Evolutionary conservation across 2,888 invertebrate genomes (phyloP).

Genomic region (Pammene aurita): DNA sequence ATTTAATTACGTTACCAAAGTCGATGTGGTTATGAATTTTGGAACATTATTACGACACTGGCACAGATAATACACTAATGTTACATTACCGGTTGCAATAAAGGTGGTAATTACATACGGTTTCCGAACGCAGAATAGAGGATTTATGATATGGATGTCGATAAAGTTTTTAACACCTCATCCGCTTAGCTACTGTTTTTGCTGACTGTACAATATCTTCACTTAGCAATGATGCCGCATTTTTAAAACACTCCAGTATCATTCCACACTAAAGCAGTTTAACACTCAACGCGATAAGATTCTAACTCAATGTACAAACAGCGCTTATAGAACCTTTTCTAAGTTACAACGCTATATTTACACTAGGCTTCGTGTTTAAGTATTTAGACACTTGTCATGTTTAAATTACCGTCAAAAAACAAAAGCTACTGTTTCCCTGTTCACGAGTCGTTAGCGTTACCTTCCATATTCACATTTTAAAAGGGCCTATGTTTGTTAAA

Average conservation of each 20-base stretch:
- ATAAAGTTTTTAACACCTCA: no score
- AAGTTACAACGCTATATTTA: conserved; percentile 7
- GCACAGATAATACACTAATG: no score
- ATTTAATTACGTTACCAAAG: no score
- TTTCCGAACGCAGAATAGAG: no score
- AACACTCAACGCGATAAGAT: conserved; percentile 3
- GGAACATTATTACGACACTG: no score
- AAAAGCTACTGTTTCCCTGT: conserved; percentile 39
- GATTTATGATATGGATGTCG: no score
- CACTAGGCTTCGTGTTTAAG: conserved; percentile 21
- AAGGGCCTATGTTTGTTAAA: background rate
- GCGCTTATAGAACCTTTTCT: background rate
- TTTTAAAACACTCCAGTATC: background rate
- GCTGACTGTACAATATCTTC: conserved; percentile 2
- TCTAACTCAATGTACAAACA: background rate
- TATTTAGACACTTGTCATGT: conserved; percentile 41
- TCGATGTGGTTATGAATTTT: no score
- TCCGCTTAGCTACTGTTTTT: no score
- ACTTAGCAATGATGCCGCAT: conserved; percentile 10
- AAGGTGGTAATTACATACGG: no score
- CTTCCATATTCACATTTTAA: conserved; percentile 8
- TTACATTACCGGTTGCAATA: no score
- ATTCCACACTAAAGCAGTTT: background rate
- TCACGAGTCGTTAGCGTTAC: conserved; percentile 50
- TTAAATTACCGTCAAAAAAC: conserved; percentile 39